Evolutionary conservation across 1,140 invertebrate genomes (phyloP).

Genomic region (Neodiprion fabricii): DNA sequence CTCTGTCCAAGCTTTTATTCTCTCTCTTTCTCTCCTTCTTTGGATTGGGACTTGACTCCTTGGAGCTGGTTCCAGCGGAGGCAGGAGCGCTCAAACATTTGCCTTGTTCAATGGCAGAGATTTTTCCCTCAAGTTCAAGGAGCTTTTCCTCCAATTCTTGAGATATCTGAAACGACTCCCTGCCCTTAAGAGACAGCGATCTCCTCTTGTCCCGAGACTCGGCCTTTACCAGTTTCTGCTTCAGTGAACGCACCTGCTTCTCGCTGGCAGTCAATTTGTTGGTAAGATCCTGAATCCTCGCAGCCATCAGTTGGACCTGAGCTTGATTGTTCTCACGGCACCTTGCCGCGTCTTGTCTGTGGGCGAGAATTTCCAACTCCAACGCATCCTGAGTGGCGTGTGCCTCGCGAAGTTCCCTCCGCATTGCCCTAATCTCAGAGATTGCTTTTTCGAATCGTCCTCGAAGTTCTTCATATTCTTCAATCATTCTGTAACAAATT

Average conservation of each 20-base stretch:
- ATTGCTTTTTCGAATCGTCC: conserved; percentile 82
- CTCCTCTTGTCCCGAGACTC: conserved; percentile 80
- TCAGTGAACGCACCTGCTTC: conserved; percentile 78
- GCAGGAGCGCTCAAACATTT: conserved; percentile 43
- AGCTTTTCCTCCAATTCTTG: conserved; percentile 86
- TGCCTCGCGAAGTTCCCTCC: conserved; percentile 80
- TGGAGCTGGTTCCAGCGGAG: conserved; percentile 49
- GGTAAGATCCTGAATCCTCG: conserved; percentile 84
- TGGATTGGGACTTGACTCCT: conserved; percentile 61
- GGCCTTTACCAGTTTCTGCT: conserved; percentile 79
- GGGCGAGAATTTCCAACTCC: conserved; percentile 76
- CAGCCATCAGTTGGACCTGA: conserved; percentile 80
- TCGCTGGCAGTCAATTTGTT: conserved; percentile 82
- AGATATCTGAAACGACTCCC: conserved; percentile 78
- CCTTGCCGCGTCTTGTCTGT: conserved; percentile 75
- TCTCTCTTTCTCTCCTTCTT: conserved; percentile 61
- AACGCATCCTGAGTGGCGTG: conserved; percentile 80
- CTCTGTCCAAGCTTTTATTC: conserved; percentile 58
- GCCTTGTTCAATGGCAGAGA: conserved; percentile 68
- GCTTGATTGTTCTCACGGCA: conserved; percentile 74
- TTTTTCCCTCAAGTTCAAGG: conserved; percentile 79
- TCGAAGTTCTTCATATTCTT: conserved; percentile 79
- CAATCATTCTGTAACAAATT: conserved; percentile 67
- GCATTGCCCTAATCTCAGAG: conserved; percentile 81
- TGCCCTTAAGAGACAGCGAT: conserved; percentile 81